These are phyloP conservation scores for Machimus rusticus DNA, from an alignment of 2,888 invertebrate species.

Conservation along the genomic window DNA sequence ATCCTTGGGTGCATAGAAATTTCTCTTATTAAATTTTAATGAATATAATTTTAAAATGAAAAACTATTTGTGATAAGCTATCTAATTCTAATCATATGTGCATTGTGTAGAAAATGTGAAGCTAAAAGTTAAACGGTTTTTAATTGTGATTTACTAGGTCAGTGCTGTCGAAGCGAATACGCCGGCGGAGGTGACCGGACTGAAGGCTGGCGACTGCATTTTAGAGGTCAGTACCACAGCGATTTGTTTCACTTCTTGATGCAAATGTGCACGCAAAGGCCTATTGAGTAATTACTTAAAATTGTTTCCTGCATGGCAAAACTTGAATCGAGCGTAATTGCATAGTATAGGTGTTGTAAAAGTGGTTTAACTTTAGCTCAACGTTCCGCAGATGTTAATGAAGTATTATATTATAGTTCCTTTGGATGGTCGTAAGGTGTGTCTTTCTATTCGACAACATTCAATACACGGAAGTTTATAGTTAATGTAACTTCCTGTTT, in stretches of 20 bases:
- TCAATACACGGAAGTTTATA: background rate
- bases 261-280: background rate
- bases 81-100: background rate
- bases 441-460: background rate
- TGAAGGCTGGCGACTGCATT: slow-evolving; percentile 76
- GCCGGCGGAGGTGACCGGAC: slow-evolving; percentile 70
- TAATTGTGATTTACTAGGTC: slow-evolving; percentile 60
- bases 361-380: background rate
- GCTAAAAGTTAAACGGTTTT: background rate
- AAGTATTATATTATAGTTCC: background rate
- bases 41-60: background rate
- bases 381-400: background rate
- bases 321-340: background rate
- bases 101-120: background rate
- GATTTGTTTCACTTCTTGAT: background rate
- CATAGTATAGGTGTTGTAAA: background rate
- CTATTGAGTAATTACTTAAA: slow-evolving; percentile 1
- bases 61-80: background rate
- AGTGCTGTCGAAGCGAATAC: slow-evolving; percentile 71
- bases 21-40: background rate
- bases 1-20: slow-evolving; percentile 73
- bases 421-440: background rate
- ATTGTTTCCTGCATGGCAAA: background rate
- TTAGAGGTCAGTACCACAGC: slow-evolving; percentile 68
- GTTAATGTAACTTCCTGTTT: background rate